Evolutionary conservation across 2,888 invertebrate species (phyloP), one percentile per base, ranked within the genome.

Genomic region (Habrosyne pyritoides): DNA sequence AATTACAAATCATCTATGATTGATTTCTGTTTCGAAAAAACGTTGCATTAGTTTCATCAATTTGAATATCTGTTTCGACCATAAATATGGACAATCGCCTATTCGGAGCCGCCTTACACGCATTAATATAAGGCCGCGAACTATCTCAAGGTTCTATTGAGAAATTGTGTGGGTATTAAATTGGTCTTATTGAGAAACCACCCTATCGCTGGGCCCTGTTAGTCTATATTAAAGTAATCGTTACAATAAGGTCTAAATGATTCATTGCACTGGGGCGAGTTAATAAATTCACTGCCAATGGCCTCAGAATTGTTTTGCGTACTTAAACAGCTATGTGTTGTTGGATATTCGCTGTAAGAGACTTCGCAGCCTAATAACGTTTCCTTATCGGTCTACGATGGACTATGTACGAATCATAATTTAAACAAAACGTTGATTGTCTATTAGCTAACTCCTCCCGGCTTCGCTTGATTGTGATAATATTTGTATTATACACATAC

Each of bases 1-100:
- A 57, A 52, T 42, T 54, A 49, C 57, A 59, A 53, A 56, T 22
- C 54, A 46, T 58, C 55, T 46, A 55, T 52, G 68, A 61, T 57
- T 42, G 54, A 57, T 62, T 56, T 56, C 66, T 56, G 3, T 49
- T 14, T 18, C 49, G 6, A 30, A 28, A 28, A 50, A 3, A 5
- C 8, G n/a, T 10, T 42, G 24, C 24, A 24, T 28, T 18, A 21
- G 50, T 28, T 18, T 30, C 10, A 50, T 50, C 18, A 28, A 21
- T 30, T 50, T 18, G 21, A 49, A n/a, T 18, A 18, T 49, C 26
- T 24, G 28, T 26, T 24, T 6, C 14, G n/a, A 2, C 14, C 14
- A 28, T 10, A 50, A 18, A 42, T 42, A 42, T 42, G 42, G 14
- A 18, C 14, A 14, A 42, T 42, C 18, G 0, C 18, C 7, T 1